phyloP scores from a whole-genome alignment of 2,113 vertebrate species.

The Bos indicus region DNA sequence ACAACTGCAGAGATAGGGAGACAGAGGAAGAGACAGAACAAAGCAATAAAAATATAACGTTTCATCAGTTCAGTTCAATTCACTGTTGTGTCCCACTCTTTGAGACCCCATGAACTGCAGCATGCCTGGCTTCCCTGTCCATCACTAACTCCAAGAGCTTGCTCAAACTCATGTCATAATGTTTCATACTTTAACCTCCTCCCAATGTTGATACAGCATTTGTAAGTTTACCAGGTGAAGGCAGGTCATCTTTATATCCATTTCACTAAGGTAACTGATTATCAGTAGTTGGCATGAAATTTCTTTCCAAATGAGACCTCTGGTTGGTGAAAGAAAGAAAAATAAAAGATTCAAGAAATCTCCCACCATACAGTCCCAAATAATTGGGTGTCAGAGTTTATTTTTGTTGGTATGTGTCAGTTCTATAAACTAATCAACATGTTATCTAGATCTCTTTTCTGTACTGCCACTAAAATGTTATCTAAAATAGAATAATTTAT shows the following conservation, averaged over 20 bases:
- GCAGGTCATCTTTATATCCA: not conserved
- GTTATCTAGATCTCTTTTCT: not conserved
- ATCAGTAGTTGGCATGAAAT: not conserved
- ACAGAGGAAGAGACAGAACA: not conserved
- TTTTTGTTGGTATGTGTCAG: conserved; percentile 54
- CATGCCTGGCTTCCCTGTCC: not conserved
- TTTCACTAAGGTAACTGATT: not conserved
- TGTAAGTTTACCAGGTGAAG: not conserved
- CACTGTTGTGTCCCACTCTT: not conserved
- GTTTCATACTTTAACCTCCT: not conserved
- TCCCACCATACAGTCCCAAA: conserved; percentile 13
- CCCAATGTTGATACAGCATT: not conserved
- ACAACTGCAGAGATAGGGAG: not conserved
- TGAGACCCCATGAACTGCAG: not conserved
- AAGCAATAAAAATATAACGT: not conserved
- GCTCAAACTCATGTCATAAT: not conserved
- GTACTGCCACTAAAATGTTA: not conserved
- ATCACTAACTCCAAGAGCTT: not conserved
- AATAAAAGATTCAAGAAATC: not conserved
- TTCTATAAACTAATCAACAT: conserved; percentile 1
- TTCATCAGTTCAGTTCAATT: not conserved
- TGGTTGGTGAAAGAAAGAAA: conserved; percentile 24
- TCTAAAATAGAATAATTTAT: not conserved
- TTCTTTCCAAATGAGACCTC: conserved; percentile 13
- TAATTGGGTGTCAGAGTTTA: conserved; percentile 60